Conservation (phyloP, 1,140 invertebrate genomes). For the Drosophila santomea region DNA sequence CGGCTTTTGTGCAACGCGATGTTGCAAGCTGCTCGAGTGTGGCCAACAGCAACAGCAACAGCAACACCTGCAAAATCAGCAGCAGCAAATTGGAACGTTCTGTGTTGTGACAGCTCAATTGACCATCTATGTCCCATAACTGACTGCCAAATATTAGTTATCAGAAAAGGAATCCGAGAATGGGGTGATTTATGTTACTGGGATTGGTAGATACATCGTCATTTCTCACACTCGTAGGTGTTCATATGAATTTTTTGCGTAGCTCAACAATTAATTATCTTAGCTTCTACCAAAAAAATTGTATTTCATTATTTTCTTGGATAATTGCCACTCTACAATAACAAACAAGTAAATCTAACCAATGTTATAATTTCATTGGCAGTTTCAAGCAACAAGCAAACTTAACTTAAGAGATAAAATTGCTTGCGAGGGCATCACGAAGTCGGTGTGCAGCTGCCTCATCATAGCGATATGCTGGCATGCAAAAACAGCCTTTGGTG, state of each 20-base stretch:
- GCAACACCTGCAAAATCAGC: constrained; percentile 1
- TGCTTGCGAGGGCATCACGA: background rate
- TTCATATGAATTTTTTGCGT: background rate
- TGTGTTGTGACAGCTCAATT: constrained; percentile 15
- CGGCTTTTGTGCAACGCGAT: constrained; percentile 57
- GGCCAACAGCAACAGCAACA: constrained; percentile 29
- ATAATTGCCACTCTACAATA: too few species aligned
- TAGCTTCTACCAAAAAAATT: too few species aligned
- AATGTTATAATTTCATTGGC: too few species aligned
- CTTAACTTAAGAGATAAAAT: background rate
- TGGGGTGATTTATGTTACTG: background rate
- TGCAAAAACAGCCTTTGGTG: constrained; percentile 2
- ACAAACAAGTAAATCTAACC: too few species aligned
- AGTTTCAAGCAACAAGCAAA: background rate
- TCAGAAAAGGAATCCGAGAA: background rate
- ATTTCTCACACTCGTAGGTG: background rate
- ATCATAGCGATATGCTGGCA: background rate
- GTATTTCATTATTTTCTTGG: too few species aligned
- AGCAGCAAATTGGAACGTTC: constrained; percentile 38
- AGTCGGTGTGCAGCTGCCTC: background rate
- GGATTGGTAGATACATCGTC: background rate
- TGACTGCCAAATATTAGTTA: background rate
- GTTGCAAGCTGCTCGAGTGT: constrained; percentile 65
- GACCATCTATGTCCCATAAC: background rate
- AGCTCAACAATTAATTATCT: too few species aligned